Conservation (phyloP, 2,797 vertebrate species). For the Dipus sagitta region DNA sequence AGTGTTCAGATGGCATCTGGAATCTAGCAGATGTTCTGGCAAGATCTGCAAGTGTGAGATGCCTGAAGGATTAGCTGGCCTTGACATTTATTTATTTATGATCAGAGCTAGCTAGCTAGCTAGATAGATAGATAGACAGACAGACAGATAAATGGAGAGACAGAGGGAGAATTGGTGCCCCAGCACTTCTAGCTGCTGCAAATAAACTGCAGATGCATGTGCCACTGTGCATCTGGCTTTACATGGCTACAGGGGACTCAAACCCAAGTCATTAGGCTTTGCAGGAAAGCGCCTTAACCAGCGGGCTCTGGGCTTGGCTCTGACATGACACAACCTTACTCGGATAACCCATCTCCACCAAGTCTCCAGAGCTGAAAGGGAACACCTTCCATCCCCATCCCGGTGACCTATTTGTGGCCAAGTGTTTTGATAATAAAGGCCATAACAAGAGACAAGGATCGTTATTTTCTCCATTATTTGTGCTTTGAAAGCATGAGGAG, state of each 20-base stretch:
- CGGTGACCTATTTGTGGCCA: background rate
- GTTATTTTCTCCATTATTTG: constrained; percentile 4
- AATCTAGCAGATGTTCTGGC: background rate
- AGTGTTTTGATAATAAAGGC: constrained; percentile 32
- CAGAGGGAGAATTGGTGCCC: too few relatives aligned
- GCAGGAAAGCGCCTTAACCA: accelerated
- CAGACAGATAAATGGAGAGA: too few relatives aligned
- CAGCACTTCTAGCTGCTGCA: too few relatives aligned
- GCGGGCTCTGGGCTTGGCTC: background rate
- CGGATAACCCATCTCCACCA: background rate
- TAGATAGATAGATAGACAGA: too few relatives aligned
- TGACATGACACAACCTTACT: accelerated
- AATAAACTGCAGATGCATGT: too few relatives aligned
- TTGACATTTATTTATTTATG: too few relatives aligned
- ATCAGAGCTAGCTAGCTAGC: too few relatives aligned
- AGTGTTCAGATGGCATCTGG: background rate
- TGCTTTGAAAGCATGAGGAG: constrained; percentile 27
- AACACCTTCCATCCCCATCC: accelerated
- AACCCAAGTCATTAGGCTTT: too few relatives aligned
- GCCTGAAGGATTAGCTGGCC: background rate
- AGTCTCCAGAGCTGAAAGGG: background rate
- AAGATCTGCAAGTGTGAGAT: too few relatives aligned
- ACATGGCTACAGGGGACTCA: too few relatives aligned
- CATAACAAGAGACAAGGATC: background rate
- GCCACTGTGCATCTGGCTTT: too few relatives aligned